Percentiles rank a stretch among this genome's conserved stretches.
phyloP scores from a whole-genome alignment of 1,140 invertebrate species.

The Pogonomyrmex californicus region DNA sequence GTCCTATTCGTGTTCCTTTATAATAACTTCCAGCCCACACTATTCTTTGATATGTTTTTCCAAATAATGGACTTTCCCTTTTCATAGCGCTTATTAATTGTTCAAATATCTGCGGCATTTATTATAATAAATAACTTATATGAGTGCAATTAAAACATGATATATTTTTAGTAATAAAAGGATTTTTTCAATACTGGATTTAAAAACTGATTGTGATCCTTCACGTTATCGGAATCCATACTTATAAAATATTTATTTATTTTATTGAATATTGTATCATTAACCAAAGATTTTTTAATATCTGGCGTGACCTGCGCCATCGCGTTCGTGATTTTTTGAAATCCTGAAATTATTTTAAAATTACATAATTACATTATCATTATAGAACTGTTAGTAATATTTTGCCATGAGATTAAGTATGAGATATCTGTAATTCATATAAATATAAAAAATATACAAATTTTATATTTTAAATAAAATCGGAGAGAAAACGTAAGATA shows the following conservation, averaged over 20 bases:
- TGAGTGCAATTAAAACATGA: conserved; percentile 1
- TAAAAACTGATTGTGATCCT: conserved; percentile 59
- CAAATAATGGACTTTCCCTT: conserved; percentile 77
- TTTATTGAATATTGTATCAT: conserved; percentile 51
- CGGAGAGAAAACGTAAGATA: neutral
- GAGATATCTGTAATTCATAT: neutral
- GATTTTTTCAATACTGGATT: conserved; percentile 47
- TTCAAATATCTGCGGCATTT: conserved; percentile 63
- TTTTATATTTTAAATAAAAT: conserved; percentile 17
- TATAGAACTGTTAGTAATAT: neutral
- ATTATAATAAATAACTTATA: conserved; percentile 6
- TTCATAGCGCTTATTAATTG: conserved; percentile 74
- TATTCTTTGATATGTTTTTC: conserved; percentile 76
- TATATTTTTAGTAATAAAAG: conserved; percentile 10
- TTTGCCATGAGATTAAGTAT: neutral
- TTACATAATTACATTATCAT: neutral
- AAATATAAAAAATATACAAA: neutral
- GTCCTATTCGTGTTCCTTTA: conserved; percentile 86
- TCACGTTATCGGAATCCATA: conserved; percentile 41
- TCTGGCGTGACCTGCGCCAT: neutral
- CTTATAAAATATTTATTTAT: conserved; percentile 69
- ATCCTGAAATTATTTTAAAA: conserved; percentile 26
- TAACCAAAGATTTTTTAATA: neutral
- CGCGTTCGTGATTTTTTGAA: neutral
- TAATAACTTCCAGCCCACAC: conserved; percentile 87